Base-by-base conservation (phyloP, 2,797 vertebrate genomes). In the Phyllotis vaccarum region DNA sequence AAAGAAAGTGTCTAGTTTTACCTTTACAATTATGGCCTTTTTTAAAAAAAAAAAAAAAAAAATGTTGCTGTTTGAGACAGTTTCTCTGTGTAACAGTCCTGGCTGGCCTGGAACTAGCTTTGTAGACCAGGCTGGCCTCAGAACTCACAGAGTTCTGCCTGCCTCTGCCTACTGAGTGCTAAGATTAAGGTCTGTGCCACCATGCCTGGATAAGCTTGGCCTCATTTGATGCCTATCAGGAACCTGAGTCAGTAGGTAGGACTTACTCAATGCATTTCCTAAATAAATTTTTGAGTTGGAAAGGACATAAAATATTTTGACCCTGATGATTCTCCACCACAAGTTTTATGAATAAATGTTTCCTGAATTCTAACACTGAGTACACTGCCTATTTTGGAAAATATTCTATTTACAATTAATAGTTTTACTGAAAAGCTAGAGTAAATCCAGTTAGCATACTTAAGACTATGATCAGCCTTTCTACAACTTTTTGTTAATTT, bases 1-100 rank as follows among this genome's bases (percentile, higher is more conserved):
- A 93, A 95, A 91, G 80, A 13, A 87, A 89, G 16, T 87, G 54
- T 68, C 97, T 89, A 66, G 78, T 29, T 82, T 17, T 2, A 31
- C 56, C 34, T 87, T 82, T 58, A 86, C 75, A 75, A 49, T 88
- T 92, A 27, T 89, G 8, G 40, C 74, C 34, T 81, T 49, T n/a
- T n/a, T n/a, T n/a, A n/a, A n/a, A n/a, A n/a, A n/a, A n/a, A n/a
- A n/a, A n/a, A n/a, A n/a, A n/a, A n/a, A 49, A 49, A 49, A 49
- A 49, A 49, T 40, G 21, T 40, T 40, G 19, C 1, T 40, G n/a
- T 40, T 72, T 5, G n/a, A 40, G 37, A 72, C 10, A 40, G 37
- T 70, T 70, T 72, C 37, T 72, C 37, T 40, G 37, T 72, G 29
- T 64, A 64, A 64, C 62, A 40, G 21, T 10, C 70, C 70, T 40